phyloP scores from a whole-genome alignment of 2,113 vertebrate genomes.

The Pangasianodon gigas region DNA sequence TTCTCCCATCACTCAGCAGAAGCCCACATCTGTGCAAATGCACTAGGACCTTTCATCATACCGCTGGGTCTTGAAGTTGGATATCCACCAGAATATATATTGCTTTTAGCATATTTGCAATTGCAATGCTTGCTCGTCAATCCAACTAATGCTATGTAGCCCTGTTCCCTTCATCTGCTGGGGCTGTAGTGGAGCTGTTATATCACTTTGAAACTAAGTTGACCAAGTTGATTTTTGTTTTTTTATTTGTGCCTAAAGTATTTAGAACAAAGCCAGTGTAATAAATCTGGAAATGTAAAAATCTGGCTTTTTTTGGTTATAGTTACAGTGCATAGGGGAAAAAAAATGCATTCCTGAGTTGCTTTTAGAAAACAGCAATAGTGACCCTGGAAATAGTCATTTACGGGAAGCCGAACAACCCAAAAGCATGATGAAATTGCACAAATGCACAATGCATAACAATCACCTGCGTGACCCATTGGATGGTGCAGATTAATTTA shows the following conservation, averaged over 20 bases:
- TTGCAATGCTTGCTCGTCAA: neutral
- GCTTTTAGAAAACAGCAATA: neutral
- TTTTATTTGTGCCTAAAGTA: neutral
- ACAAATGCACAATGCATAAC: neutral
- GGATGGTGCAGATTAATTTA: neutral
- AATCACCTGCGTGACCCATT: neutral
- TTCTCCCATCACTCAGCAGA: slow-evolving; percentile 35
- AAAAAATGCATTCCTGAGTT: neutral
- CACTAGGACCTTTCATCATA: slow-evolving; percentile 4
- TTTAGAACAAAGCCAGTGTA: neutral
- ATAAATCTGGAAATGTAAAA: neutral
- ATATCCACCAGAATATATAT: slow-evolving; percentile 50
- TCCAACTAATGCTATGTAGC: slow-evolving; percentile 29
- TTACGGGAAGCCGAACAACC: neutral
- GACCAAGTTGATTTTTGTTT: neutral
- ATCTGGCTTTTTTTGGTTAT: neutral
- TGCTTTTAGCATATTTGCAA: slow-evolving; percentile 50
- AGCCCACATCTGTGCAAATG: slow-evolving; percentile 62
- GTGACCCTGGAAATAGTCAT: neutral
- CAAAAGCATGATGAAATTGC: neutral
- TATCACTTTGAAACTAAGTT: neutral
- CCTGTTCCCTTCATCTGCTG: neutral
- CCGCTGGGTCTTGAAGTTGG: slow-evolving; percentile 43
- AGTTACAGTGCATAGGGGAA: neutral
- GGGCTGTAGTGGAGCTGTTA: neutral